Conservation (phyloP, 2,113 vertebrate genomes). For the Micromys minutus region DNA sequence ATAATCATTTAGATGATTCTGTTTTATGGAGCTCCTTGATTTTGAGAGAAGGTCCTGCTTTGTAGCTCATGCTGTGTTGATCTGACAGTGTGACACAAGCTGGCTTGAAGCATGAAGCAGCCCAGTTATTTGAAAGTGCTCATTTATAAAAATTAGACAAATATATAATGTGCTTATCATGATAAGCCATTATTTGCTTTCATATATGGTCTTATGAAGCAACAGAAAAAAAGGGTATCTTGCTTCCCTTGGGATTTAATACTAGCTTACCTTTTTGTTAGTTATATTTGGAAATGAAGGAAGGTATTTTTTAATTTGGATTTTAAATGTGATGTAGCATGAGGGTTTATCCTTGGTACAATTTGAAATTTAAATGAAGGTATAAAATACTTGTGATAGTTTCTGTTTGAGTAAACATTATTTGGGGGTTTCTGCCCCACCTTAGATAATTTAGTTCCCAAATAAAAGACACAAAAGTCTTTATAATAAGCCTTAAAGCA, state of each 20-base stretch:
- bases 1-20: background rate
- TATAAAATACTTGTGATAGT: constrained; percentile 43
- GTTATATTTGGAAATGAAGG: constrained; percentile 37
- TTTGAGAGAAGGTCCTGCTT: background rate
- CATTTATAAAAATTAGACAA: background rate
- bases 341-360: constrained; percentile 1
- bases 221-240: constrained; percentile 9
- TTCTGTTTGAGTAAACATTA: too few relatives aligned
- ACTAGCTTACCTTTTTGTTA: constrained; percentile 36
- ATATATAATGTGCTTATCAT: background rate
- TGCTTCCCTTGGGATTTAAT: constrained; percentile 57
- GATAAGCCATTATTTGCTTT: background rate
- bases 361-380: constrained; percentile 55
- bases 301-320: constrained; percentile 53
- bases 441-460: too few relatives aligned
- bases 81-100: background rate
- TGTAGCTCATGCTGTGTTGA: background rate
- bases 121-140: constrained; percentile 4
- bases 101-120: background rate
- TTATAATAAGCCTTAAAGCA: too few relatives aligned
- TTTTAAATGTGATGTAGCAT: constrained; percentile 14
- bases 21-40: background rate
- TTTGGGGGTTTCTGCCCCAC: too few relatives aligned
- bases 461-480: too few relatives aligned
- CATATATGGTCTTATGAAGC: background rate